Percentiles rank a stretch among this genome's conserved stretches.
Evolutionary conservation across 2,888 invertebrate species (phyloP).

Genomic region (Dascillus cervinus): DNA sequence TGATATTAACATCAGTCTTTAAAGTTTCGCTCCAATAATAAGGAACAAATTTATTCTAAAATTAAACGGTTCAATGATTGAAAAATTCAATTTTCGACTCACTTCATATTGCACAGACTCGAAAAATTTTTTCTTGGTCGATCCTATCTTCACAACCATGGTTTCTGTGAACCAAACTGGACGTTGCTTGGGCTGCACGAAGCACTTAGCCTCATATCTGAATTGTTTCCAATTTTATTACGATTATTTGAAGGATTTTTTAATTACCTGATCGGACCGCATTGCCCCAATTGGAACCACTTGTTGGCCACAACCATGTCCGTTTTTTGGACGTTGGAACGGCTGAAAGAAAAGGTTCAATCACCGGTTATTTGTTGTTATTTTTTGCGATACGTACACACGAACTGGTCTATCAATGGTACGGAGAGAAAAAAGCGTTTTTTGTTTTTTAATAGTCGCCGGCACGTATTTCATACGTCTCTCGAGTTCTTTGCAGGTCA

Average conservation of each 20-base stretch:
- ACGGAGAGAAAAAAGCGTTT: constrained; percentile 22
- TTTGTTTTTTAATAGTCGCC: too few species aligned
- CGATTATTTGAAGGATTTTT: not conserved
- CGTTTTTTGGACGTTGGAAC: too few species aligned
- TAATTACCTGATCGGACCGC: not conserved
- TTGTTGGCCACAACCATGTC: too few species aligned
- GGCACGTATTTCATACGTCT: constrained; percentile 27
- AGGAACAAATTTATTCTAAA: constrained; percentile 23
- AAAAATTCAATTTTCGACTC: constrained; percentile 9
- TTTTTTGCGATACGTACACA: constrained; percentile 24
- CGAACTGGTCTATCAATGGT: constrained; percentile 22
- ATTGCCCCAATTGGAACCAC: not conserved
- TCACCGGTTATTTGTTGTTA: too few species aligned
- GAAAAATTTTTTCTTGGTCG: constrained; percentile 25
- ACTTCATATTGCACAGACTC: constrained; percentile 27
- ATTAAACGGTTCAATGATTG: constrained; percentile 2
- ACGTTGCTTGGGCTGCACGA: constrained; percentile 29
- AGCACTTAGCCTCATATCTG: constrained; percentile 35
- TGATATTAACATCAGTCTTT: too few species aligned
- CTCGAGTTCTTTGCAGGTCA: constrained; percentile 18
- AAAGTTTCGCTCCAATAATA: constrained; percentile 24
- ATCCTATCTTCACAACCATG: constrained; percentile 26
- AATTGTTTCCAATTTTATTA: constrained; percentile 10
- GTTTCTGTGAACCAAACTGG: constrained; percentile 38
- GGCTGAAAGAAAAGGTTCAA: constrained; percentile 8